phyloP scores from a whole-genome alignment of 2,113 vertebrate species.

The Gadus chalcogrammus region DNA sequence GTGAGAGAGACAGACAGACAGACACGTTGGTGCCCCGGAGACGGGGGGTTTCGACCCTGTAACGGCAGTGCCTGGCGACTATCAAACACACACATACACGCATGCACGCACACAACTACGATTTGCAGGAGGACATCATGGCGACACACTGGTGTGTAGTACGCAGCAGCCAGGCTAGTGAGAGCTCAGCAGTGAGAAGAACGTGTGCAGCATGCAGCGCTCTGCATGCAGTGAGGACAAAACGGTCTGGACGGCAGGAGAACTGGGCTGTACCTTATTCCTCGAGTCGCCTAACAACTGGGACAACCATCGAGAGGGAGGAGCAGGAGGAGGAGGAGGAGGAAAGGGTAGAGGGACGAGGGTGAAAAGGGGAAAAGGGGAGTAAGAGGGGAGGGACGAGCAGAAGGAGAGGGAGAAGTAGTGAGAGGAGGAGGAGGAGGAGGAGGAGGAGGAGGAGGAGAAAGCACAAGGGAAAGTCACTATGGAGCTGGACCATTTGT shows the following conservation, averaged over 20 bases:
- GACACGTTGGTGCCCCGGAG: too few relatives aligned
- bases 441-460: background rate
- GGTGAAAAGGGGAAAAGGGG: constrained; percentile 19
- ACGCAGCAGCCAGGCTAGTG: background rate
- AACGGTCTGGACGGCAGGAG: background rate
- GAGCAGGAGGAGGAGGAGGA: constrained; percentile 1
- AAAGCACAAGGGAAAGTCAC: constrained; percentile 2
- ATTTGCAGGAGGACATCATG: too few relatives aligned
- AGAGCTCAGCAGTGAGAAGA: background rate
- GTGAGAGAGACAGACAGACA: too few relatives aligned
- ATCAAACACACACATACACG: too few relatives aligned
- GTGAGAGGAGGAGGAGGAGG: too few relatives aligned
- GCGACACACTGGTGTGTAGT: too few relatives aligned
- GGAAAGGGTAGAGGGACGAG: too few relatives aligned
- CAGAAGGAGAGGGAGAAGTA: too few relatives aligned
- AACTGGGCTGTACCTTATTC: constrained; percentile 80
- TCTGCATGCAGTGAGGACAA: constrained; percentile 34
- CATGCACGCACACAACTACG: too few relatives aligned
- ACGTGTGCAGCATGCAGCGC: constrained; percentile 17
- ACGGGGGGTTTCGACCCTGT: too few relatives aligned
- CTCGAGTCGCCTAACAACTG: constrained; percentile 96
- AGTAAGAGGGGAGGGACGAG: background rate
- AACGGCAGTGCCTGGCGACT: too few relatives aligned
- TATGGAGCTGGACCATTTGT: background rate
- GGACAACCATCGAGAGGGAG: constrained; percentile 61